Evolutionary conservation across 37 sponge, comb jelly and placozoan genomes (phyloP).

Genomic region (Diacarnus erythraeanus): DNA sequence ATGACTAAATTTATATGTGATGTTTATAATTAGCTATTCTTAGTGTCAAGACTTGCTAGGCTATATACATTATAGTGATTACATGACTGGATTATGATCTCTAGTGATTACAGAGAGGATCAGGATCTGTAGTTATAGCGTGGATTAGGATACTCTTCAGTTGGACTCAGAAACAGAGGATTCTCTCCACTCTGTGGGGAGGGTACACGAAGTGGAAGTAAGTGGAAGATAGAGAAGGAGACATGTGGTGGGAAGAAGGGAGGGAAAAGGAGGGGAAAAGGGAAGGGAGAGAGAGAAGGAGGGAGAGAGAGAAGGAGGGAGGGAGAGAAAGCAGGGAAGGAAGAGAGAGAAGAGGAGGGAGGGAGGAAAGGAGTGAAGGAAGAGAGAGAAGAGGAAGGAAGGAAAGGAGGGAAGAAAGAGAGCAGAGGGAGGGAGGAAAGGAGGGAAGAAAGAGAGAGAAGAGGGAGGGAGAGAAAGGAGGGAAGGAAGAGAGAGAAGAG

Average conservation of each 20-base stretch:
- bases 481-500: neutral
- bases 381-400: constrained; percentile 15
- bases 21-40: too few relatives aligned
- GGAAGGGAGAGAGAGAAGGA: constrained; percentile 40
- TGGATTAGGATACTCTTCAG: constrained; percentile 34
- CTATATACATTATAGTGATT: too few relatives aligned
- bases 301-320: constrained; percentile 33
- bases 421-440: neutral
- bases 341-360: constrained; percentile 28
- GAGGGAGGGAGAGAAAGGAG: constrained; percentile 9
- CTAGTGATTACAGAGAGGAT: too few relatives aligned
- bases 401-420: constrained; percentile 6
- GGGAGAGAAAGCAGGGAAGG: constrained; percentile 3
- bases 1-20: too few relatives aligned
- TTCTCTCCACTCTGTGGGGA: constrained; percentile 54
- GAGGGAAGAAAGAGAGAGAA: neutral
- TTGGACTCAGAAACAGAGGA: constrained; percentile 57
- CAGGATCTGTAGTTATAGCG: constrained; percentile 25
- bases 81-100: too few relatives aligned
- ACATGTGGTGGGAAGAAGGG: too few relatives aligned
- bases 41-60: too few relatives aligned
- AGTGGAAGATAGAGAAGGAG: too few relatives aligned
- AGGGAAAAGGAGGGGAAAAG: constrained; percentile 26
- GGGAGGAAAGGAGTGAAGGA: constrained; percentile 16
- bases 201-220: constrained; percentile 2